These are phyloP conservation scores for Chelonus insularis DNA, from an alignment of 1,140 invertebrate genomes.

Conservation along the genomic window DNA sequence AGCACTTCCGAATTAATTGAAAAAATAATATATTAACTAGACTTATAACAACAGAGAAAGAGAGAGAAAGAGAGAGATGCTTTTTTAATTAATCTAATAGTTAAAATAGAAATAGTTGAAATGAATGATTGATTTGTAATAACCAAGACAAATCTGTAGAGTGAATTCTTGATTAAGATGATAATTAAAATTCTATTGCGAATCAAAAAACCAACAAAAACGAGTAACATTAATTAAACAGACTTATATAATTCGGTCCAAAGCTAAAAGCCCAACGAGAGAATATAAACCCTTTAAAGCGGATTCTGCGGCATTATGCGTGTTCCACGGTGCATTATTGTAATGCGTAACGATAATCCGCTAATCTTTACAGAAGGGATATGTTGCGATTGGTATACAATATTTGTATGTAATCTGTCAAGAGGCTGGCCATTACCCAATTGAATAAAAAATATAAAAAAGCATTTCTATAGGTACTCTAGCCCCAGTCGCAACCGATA, in stretches of 20 bases:
- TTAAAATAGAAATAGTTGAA: too few relatives aligned
- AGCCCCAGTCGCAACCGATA: conserved; percentile 8
- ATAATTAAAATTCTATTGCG: too few relatives aligned
- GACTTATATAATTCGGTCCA: background rate
- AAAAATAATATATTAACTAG: too few relatives aligned
- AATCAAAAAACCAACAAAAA: too few relatives aligned
- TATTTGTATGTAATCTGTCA: conserved; percentile 45
- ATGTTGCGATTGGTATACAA: conserved; percentile 42
- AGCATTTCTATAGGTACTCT: conserved; percentile 26
- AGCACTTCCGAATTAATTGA: too few relatives aligned
- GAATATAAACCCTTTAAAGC: conserved; percentile 11
- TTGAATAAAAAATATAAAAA: conserved; percentile 38
- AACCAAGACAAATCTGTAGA: too few relatives aligned
- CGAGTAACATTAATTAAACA: conserved; percentile 4
- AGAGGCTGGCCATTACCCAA: conserved; percentile 47
- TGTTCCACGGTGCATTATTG: conserved; percentile 28
- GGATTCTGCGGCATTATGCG: conserved; percentile 3
- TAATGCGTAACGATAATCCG: conserved; percentile 48
- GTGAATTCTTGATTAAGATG: too few relatives aligned
- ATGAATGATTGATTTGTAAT: too few relatives aligned
- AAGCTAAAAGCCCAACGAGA: conserved; percentile 4
- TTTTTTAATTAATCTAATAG: too few relatives aligned
- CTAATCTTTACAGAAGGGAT: conserved; percentile 48
- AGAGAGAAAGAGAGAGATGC: too few relatives aligned
- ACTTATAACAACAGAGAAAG: too few relatives aligned